phyloP scores from a whole-genome alignment of 2,797 vertebrate species.

The Clarias pachynema region DNA sequence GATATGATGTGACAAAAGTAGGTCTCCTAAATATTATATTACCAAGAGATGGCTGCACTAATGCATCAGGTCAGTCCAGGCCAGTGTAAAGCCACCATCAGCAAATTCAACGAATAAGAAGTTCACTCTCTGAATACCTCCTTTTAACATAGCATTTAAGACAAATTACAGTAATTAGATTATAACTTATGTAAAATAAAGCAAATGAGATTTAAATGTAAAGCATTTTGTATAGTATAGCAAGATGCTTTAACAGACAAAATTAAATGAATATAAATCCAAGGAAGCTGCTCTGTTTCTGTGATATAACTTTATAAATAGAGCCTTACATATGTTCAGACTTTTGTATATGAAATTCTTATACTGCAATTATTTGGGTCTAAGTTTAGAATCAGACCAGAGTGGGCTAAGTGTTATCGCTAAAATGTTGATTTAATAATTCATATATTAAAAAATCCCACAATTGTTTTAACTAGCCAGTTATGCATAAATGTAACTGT shows the following conservation, averaged over 20 bases:
- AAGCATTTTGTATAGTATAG: neutral
- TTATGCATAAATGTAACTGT: neutral
- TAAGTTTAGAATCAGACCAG: neutral
- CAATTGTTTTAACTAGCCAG: neutral
- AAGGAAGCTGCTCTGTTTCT: neutral
- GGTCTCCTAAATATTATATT: neutral
- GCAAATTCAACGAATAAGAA: neutral
- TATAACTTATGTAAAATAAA: neutral
- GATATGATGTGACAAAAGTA: neutral
- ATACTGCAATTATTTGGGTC: too few species aligned
- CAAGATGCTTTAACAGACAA: neutral
- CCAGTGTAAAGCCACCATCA: neutral
- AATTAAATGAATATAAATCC: neutral
- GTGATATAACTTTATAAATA: neutral
- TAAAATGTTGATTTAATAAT: neutral
- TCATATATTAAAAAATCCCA: neutral
- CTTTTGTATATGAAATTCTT: neutral
- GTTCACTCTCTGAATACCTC: neutral
- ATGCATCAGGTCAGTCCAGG: neutral
- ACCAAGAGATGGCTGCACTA: neutral
- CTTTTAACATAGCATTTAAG: neutral
- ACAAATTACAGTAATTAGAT: neutral
- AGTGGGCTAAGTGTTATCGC: neutral
- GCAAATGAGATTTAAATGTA: neutral
- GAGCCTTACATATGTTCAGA: neutral